These are phyloP conservation scores for Taurulus bubalis DNA, from an alignment of 2,113 vertebrate genomes.

Conservation along the genomic window DNA sequence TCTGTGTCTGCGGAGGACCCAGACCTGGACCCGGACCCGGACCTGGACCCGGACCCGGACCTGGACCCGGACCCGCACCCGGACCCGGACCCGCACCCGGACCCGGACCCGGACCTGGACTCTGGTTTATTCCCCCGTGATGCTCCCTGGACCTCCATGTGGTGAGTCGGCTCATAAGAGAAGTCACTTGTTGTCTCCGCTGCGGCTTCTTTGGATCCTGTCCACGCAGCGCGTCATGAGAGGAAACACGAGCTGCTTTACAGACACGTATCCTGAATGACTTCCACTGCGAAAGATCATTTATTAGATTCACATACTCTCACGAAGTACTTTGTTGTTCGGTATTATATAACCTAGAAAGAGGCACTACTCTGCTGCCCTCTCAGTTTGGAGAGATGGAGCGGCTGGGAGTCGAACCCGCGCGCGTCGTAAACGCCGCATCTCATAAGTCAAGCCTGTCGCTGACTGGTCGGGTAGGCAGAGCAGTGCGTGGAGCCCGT, in stretches of 20 bases:
- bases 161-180: slow-evolving; percentile 2
- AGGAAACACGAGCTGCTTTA: slow-evolving; percentile 5
- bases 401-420: too few species aligned
- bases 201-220: too few species aligned
- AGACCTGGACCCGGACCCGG: neutral
- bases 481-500: too few species aligned
- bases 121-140: neutral
- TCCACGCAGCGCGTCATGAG: neutral
- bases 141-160: neutral
- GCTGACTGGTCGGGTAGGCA: too few species aligned
- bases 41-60: neutral
- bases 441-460: too few species aligned
- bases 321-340: neutral
- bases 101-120: neutral
- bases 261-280: neutral
- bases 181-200: too few species aligned
- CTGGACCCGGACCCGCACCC: neutral
- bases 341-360: neutral
- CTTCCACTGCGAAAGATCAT: too few species aligned
- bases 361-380: neutral
- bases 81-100: neutral
- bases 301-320: neutral
- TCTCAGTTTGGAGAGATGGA: too few species aligned
- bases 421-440: too few species aligned
- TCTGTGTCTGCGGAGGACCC: neutral